Percentiles rank a stretch among this genome's conserved stretches.
Evolutionary conservation across 2,797 vertebrate genomes (phyloP).

Genomic region (Geotrypetes seraphini): DNA sequence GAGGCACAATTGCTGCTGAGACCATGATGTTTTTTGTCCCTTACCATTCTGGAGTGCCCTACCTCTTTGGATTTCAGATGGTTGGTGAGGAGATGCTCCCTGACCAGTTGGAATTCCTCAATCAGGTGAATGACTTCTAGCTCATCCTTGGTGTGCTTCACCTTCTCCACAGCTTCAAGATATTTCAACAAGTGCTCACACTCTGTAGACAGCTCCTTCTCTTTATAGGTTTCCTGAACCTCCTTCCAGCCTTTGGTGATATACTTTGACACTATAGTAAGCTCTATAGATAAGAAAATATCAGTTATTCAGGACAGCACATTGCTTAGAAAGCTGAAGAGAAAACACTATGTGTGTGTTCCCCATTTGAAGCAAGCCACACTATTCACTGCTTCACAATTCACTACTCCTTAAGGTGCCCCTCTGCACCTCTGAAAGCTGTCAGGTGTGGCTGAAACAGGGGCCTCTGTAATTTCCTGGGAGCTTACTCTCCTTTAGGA

Average conservation of each 20-base stretch:
- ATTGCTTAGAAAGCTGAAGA: no score
- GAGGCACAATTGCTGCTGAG: no score
- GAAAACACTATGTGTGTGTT: no score
- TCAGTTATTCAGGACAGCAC: no score
- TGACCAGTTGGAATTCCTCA: constrained; percentile 76
- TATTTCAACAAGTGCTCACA: constrained; percentile 71
- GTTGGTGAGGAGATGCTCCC: constrained; percentile 78
- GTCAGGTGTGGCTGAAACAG: no score
- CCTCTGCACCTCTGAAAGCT: no score
- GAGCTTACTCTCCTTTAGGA: no score
- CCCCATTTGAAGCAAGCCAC: no score
- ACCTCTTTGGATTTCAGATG: constrained; percentile 86
- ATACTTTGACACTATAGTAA: constrained; percentile 82
- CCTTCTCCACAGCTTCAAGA: constrained; percentile 82
- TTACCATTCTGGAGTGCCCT: no score
- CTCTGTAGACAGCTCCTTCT: constrained; percentile 71
- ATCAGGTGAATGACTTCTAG: constrained; percentile 78
- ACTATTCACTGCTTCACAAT: no score
- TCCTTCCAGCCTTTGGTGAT: constrained; percentile 90
- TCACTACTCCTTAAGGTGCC: no score
- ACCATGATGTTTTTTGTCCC: background rate
- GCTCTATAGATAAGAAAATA: constrained; percentile 52
- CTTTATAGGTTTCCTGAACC: constrained; percentile 67
- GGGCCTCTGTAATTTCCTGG: no score
- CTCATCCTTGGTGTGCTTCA: constrained; percentile 78